Percentiles rank a stretch among this genome's conserved stretches.
Conservation (phyloP, 2,797 vertebrate genomes). For the Hybognathus amarus region DNA sequence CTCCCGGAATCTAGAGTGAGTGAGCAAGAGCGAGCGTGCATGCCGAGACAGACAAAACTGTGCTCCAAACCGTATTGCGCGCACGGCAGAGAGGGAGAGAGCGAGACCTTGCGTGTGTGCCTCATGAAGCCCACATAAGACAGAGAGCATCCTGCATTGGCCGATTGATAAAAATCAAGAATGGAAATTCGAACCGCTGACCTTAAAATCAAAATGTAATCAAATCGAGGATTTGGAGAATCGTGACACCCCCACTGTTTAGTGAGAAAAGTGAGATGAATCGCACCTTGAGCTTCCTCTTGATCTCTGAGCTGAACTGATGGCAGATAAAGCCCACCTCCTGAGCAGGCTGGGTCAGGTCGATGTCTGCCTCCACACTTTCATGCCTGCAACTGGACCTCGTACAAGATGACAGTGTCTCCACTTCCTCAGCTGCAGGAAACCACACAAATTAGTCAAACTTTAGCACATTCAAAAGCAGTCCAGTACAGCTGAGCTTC, state of each 20-base stretch:
- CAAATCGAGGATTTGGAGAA: no score
- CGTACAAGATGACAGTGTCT: conserved; percentile 57
- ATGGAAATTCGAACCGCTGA: no score
- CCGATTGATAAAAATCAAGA: no score
- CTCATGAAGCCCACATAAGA: no score
- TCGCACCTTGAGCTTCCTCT: conserved; percentile 83
- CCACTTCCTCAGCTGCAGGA: conserved; percentile 51
- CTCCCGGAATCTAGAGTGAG: no score
- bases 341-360: conserved; percentile 70
- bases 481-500: background rate
- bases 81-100: no score
- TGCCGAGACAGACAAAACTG: no score
- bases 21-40: no score
- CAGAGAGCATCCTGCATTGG: no score
- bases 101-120: no score
- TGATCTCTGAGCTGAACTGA: conserved; percentile 81
- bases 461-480: background rate
- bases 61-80: no score
- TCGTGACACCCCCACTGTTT: background rate
- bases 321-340: conserved; percentile 73
- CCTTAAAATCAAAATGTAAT: no score
- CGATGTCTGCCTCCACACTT: conserved; percentile 58
- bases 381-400: conserved; percentile 66
- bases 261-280: background rate
- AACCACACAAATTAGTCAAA: conserved; percentile 2